Evolutionary conservation across 2,113 vertebrate genomes (phyloP), one percentile per base, ranked within the genome.

Genomic region (Neoarius graeffei): DNA sequence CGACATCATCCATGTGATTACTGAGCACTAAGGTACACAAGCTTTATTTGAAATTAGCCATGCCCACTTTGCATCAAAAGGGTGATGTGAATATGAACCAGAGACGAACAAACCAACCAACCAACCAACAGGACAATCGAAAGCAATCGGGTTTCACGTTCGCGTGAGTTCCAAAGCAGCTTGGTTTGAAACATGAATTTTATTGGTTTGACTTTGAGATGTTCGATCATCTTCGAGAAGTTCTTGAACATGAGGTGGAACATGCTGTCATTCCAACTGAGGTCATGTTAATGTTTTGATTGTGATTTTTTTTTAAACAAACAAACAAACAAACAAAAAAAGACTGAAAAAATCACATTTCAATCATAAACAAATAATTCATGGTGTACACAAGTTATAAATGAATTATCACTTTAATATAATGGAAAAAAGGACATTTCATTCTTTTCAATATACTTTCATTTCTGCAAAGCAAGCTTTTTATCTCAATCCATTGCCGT

Each of bases 371-470:
- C 50, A 56, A 69, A 83, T n/a, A 83, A 69, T 69, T 73, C 10
- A 62, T 62, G 30, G 62, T 48, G 19, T 82, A 62, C 19, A 14
- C 27, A 11, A 57, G 83, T 35, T 74, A 52, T 57, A 74, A 71
- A 71, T 20, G 48, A 79, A 54, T 52, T 8, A 81, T 56, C n/a
- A 56, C 60, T 81, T 67, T 67, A 80, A 86, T 86, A 67, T 23
- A 56, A 77, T 48, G 35, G 64, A 77, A 85, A 86, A 86, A 60
- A 79, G 52, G 35, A 80, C 14, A 62, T 50, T 80, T 69, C 73
- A 0, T 35, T 71, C 27, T 84, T 56, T 54, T 54, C 25, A 52
- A 20, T 57, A 57, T 54, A 56, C 83, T 57, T 52, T 56, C 83
- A 17, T 30, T 54, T 86, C 73, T 77, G 74, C 48, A 86, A 67